These are phyloP conservation scores for Diabrotica balteata DNA, from an alignment of 2,888 invertebrate genomes.

Conservation along the genomic window DNA sequence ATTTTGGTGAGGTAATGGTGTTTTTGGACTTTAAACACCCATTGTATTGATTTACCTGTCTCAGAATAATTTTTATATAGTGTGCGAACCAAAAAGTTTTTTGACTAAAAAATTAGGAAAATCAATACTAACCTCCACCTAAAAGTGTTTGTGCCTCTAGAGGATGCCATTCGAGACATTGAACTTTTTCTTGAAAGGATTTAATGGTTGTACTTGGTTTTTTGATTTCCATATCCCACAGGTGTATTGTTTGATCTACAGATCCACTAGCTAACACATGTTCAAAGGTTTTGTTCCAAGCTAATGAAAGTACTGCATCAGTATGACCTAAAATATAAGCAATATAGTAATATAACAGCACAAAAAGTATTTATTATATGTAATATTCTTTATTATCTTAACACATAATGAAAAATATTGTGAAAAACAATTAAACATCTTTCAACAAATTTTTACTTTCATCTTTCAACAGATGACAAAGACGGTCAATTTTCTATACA, in stretches of 20 bases:
- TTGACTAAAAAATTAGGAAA: no score
- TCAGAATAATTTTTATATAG: no score
- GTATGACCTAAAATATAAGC: constrained; percentile 71
- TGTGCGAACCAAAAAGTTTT: no score
- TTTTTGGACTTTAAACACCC: no score
- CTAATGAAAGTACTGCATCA: constrained; percentile 88
- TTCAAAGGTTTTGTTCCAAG: constrained; percentile 85
- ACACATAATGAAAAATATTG: no score
- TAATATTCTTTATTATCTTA: no score
- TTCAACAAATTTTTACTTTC: no score
- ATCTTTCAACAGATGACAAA: not conserved
- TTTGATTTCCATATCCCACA: constrained; percentile 92
- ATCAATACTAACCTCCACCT: constrained; percentile 56
- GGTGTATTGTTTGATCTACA: constrained; percentile 82
- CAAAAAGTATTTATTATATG: no score
- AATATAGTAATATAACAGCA: not conserved
- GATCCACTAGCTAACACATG: constrained; percentile 93
- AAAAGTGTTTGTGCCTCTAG: constrained; percentile 82
- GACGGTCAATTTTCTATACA: constrained; percentile 68
- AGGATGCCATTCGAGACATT: constrained; percentile 84
- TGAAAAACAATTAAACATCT: no score
- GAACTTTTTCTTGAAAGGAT: constrained; percentile 83
- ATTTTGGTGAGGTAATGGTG: no score
- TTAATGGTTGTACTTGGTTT: constrained; percentile 76
- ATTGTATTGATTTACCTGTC: no score